Percentiles rank a stretch among this genome's conserved stretches.
These are phyloP conservation scores for Trachemys scripta DNA, from an alignment of 2,113 vertebrate genomes.

Conservation along the genomic window DNA sequence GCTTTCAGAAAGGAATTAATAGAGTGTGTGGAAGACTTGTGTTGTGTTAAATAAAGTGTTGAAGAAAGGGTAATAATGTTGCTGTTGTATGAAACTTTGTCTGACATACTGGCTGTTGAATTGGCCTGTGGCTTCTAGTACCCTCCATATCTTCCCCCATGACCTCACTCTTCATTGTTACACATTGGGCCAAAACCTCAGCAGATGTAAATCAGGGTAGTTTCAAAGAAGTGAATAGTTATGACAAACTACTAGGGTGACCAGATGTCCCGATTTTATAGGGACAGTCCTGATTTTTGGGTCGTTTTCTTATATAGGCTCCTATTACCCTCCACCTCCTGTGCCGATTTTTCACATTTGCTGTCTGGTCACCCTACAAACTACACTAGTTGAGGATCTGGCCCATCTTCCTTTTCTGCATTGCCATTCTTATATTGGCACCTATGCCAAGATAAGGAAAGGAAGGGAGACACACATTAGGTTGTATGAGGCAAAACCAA, in stretches of 20 bases:
- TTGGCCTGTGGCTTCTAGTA: neutral
- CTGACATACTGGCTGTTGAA: neutral
- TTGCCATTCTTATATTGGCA: neutral
- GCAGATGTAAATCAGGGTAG: neutral
- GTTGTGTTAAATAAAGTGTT: neutral
- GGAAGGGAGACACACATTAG: neutral
- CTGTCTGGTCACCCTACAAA: neutral
- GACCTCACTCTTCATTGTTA: neutral
- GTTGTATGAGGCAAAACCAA: neutral
- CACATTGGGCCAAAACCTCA: neutral
- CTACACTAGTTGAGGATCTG: neutral
- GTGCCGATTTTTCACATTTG: too few relatives aligned
- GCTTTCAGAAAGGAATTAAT: neutral
- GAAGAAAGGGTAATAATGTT: neutral
- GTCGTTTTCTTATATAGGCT: too few relatives aligned
- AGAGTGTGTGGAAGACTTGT: neutral
- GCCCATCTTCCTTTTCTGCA: neutral
- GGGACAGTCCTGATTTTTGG: too few relatives aligned
- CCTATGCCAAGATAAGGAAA: neutral
- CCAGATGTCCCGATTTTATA: too few relatives aligned
- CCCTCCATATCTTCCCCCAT: neutral
- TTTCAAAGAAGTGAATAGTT: constrained; percentile 14
- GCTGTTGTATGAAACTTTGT: neutral
- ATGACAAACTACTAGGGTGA: neutral
- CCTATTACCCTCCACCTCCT: too few relatives aligned